phyloP scores from a whole-genome alignment of 1,140 invertebrate species.

The Antheraea pernyi region DNA sequence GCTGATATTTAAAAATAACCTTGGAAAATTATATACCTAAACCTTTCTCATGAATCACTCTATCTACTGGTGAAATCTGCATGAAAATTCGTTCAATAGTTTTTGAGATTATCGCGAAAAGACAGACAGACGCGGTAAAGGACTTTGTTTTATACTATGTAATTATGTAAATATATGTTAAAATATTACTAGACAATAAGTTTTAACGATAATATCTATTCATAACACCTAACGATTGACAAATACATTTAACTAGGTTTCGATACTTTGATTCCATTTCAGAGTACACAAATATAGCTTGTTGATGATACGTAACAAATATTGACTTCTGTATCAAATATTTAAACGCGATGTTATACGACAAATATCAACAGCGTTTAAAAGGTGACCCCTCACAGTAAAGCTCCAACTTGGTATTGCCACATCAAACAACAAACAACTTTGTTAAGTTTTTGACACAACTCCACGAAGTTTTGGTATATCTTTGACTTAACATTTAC shows the following conservation, averaged over 20 bases:
- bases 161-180: too few species aligned
- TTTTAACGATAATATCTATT: background rate
- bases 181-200: background rate
- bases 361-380: slow-evolving; percentile 2
- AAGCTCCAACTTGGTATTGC: slow-evolving; percentile 27
- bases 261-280: background rate
- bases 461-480: slow-evolving; percentile 27
- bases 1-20: too few species aligned
- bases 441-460: slow-evolving; percentile 37
- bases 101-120: too few species aligned
- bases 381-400: slow-evolving; percentile 1
- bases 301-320: background rate
- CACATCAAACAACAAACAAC: slow-evolving; percentile 38
- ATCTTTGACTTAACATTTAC: slow-evolving; percentile 24
- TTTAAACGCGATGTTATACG: background rate
- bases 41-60: too few species aligned
- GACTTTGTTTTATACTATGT: too few species aligned
- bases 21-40: too few species aligned
- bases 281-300: background rate
- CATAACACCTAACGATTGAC: background rate
- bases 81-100: too few species aligned
- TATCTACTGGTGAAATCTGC: too few species aligned
- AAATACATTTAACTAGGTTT: background rate
- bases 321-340: slow-evolving; percentile 5
- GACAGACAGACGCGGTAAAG: too few species aligned